Conservation (phyloP, 2,113 vertebrate genomes). For the Charina bottae region DNA sequence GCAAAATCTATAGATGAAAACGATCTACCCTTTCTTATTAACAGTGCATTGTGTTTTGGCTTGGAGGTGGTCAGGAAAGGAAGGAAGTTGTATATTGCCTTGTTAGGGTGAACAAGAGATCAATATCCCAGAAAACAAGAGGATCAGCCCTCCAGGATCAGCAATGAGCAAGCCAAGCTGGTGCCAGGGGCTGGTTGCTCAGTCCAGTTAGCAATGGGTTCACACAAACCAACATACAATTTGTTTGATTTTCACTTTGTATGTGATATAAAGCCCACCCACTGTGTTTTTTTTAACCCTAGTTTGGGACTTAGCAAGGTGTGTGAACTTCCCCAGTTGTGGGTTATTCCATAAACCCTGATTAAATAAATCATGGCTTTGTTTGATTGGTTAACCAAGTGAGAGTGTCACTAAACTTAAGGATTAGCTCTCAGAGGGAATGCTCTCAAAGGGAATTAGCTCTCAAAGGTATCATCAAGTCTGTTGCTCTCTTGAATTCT, state of each 20-base stretch:
- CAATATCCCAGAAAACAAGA: not conserved
- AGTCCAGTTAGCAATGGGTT: not conserved
- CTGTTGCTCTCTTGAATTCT: not conserved
- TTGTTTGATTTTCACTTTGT: not conserved
- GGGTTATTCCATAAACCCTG: not conserved
- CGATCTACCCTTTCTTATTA: not conserved
- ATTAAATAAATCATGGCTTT: not conserved
- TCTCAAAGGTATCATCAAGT: not conserved
- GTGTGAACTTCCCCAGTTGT: not conserved
- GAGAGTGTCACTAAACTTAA: not conserved
- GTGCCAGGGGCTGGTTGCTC: not conserved
- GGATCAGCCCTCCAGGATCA: not conserved
- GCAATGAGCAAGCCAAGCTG: not conserved
- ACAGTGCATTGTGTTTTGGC: not conserved
- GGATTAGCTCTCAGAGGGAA: not conserved
- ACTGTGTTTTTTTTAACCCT: not conserved
- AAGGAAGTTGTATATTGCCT: not conserved
- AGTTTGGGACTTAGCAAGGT: not conserved
- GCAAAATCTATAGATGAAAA: not conserved
- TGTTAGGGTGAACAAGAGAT: not conserved
- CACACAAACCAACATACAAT: not conserved
- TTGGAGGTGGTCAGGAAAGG: not conserved
- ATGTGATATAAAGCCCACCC: not conserved
- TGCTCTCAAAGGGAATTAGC: not conserved
- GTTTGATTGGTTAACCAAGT: not conserved